Conservation (phyloP, 1,140 invertebrate genomes). For the Papilio helenus region DNA sequence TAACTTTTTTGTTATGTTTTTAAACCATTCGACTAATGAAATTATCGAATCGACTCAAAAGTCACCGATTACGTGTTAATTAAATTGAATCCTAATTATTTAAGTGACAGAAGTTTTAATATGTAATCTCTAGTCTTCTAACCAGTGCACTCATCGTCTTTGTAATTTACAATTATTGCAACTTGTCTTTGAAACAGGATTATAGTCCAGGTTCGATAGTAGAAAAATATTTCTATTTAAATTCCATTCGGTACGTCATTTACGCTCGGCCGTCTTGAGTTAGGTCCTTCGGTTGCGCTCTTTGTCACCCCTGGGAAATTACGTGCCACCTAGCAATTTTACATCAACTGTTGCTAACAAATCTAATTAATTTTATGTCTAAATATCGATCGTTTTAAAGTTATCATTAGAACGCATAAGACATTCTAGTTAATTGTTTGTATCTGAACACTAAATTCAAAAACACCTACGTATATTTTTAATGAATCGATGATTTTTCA, state of each 20-base stretch:
- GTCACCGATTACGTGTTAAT: no score
- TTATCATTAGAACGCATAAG: not conserved
- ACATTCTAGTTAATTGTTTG: not conserved
- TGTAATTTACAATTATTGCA: no score
- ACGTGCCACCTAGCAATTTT: slow-evolving; percentile 36
- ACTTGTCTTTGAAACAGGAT: no score
- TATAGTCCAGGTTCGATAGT: not conserved
- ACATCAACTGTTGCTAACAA: slow-evolving; percentile 31
- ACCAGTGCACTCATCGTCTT: no score
- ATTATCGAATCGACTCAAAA: no score
- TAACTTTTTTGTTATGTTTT: no score
- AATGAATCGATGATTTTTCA: not conserved
- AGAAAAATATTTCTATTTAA: not conserved
- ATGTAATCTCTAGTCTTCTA: no score
- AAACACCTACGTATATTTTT: not conserved
- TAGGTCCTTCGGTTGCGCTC: slow-evolving; percentile 5
- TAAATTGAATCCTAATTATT: no score
- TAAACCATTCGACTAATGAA: no score
- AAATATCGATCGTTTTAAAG: slow-evolving; percentile 22
- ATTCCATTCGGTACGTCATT: slow-evolving; percentile 26
- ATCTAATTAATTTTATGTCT: slow-evolving; percentile 38
- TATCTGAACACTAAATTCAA: not conserved
- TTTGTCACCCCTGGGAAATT: slow-evolving; percentile 31
- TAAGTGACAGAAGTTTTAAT: no score
- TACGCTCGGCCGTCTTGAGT: slow-evolving; percentile 34